Percentiles rank a stretch among this genome's conserved stretches.
Evolutionary conservation across 30 jellyfish, hydroid and myxozoan genomes (phyloP).

Genomic region (Morbakka virulenta): DNA sequence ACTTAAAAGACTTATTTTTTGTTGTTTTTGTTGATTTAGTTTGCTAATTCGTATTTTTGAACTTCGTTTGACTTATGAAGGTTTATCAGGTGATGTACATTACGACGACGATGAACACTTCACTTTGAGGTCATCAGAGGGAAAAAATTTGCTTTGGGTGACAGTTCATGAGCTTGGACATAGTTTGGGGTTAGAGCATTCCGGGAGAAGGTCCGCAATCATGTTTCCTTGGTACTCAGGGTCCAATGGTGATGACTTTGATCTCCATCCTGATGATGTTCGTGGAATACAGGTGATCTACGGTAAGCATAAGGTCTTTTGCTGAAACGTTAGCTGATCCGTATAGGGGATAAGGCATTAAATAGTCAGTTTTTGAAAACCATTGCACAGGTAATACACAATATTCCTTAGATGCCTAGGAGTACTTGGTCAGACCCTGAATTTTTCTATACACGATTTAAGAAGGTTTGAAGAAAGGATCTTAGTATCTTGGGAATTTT

Average conservation of each 20-base stretch:
- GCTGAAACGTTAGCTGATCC: no score
- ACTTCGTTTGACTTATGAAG: slow-evolving; percentile 20
- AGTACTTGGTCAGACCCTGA: no score
- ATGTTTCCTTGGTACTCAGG: slow-evolving; percentile 87
- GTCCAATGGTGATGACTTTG: slow-evolving; percentile 40
- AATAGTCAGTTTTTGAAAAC: no score
- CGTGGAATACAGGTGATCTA: slow-evolving; percentile 74
- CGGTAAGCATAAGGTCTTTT: slow-evolving; percentile 62
- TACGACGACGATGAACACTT: slow-evolving; percentile 77
- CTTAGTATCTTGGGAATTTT: no score
- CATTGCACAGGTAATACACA: no score
- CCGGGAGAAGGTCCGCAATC: slow-evolving; percentile 56
- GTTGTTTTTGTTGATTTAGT: no score
- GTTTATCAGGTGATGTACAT: slow-evolving; percentile 91
- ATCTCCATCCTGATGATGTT: slow-evolving; percentile 73
- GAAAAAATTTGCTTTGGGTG: slow-evolving; percentile 73
- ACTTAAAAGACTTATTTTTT: no score
- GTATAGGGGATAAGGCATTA: no score
- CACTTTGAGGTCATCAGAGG: slow-evolving; percentile 49
- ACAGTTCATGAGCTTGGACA: slow-evolving; percentile 94
- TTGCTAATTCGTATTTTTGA: no score
- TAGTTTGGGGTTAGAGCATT: slow-evolving; percentile 87
- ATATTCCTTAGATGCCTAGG: no score
- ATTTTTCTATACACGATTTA: no score
- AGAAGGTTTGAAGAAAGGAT: no score